Percentiles rank a stretch among this genome's conserved stretches.
These are phyloP conservation scores for Drosophila burlai DNA, from an alignment of 1,140 invertebrate genomes.

Conservation along the genomic window DNA sequence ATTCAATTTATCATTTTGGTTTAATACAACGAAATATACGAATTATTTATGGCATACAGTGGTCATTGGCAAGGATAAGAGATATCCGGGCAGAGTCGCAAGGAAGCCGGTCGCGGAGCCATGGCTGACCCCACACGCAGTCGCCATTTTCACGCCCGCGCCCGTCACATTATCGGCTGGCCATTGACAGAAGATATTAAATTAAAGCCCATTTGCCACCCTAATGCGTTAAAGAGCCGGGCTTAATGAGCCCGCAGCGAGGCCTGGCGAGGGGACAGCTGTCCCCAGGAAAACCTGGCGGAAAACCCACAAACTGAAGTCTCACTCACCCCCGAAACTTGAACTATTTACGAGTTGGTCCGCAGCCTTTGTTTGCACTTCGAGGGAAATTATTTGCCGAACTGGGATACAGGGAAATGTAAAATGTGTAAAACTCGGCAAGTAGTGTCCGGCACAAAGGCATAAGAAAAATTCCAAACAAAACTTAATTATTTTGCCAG, in stretches of 20 bases:
- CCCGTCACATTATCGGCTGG: constrained; percentile 53
- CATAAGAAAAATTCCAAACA: constrained; percentile 78
- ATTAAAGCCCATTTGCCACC: constrained; percentile 54
- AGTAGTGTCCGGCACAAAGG: constrained; percentile 71
- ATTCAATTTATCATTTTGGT: constrained; percentile 4
- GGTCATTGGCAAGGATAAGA: constrained; percentile 35
- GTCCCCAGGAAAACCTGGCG: background rate
- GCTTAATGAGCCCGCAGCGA: constrained; percentile 58
- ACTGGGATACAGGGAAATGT: constrained; percentile 47
- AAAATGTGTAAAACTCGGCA: constrained; percentile 41
- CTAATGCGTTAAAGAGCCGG: constrained; percentile 75
- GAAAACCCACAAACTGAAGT: constrained; percentile 15
- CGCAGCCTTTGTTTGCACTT: constrained; percentile 52
- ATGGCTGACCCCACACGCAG: constrained; percentile 16
- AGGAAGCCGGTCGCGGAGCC: background rate
- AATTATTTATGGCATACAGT: constrained; percentile 69
- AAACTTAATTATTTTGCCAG: constrained; percentile 76
- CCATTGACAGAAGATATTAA: constrained; percentile 42
- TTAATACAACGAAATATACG: constrained; percentile 51
- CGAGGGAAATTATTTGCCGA: constrained; percentile 67
- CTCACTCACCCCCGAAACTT: constrained; percentile 14
- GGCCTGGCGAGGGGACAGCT: background rate
- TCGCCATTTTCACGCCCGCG: constrained; percentile 34
- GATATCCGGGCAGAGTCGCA: constrained; percentile 20
- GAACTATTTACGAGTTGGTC: constrained; percentile 64